A percentile compares a stretch with the other conserved stretches of the same genome.
phyloP scores from a whole-genome alignment of 2,888 invertebrate genomes.

The Miltochrista miniata region DNA sequence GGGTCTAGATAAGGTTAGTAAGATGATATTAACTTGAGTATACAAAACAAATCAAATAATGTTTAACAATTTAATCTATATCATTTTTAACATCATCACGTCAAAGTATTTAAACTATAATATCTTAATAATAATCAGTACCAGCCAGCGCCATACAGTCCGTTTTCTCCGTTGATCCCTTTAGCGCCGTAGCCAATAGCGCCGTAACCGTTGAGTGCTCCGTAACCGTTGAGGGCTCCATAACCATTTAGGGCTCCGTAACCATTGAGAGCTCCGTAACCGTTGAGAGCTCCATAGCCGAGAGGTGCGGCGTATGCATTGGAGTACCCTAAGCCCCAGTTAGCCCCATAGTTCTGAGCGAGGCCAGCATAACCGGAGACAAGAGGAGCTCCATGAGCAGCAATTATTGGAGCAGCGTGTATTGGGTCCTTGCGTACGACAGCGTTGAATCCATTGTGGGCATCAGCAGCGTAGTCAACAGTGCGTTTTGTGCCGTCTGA shows the following conservation, averaged over 20 bases:
- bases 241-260: no score
- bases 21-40: no score
- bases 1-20: no score
- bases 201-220: constrained; percentile 13
- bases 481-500: constrained; percentile 85
- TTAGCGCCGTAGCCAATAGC: neutral
- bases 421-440: constrained; percentile 78
- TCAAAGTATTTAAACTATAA: no score
- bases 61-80: no score
- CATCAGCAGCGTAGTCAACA: constrained; percentile 83
- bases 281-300: neutral
- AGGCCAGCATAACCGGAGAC: constrained; percentile 32
- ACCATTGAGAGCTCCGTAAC: constrained; percentile 19
- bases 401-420: constrained; percentile 50
- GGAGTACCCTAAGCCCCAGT: constrained; percentile 9
- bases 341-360: constrained; percentile 14
- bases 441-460: constrained; percentile 81
- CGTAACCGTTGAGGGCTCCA: neutral
- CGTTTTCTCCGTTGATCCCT: neutral
- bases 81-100: no score
- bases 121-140: no score
- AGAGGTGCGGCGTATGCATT: constrained; percentile 39
- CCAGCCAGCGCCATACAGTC: neutral
- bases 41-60: no score
- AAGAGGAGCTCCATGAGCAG: constrained; percentile 33